Evolutionary conservation across 2,797 vertebrate species (phyloP), one percentile per base, ranked within the genome.

Genomic region (Anolis apletophallus): DNA sequence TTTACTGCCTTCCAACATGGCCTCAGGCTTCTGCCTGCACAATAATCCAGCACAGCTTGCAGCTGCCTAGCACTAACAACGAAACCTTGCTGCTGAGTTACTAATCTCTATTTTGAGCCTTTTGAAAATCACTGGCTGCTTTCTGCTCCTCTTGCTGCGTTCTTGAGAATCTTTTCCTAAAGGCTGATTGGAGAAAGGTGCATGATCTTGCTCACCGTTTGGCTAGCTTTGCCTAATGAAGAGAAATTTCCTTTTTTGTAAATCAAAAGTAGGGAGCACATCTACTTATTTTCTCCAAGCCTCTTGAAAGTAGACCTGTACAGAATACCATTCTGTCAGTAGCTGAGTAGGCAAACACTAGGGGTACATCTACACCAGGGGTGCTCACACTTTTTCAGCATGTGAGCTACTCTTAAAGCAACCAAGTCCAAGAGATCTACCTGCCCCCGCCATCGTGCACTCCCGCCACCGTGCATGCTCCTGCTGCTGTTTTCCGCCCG

Each of bases 1-100:
- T 46, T 81, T 87, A 87, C 94, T 95, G 95, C 95, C 95, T 95
- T 95, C 95, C 95, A 95, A 95, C 95, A 95, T 95, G 94, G 94
- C 85, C 91, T 89, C 90, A 92, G 90, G 93, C 93, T 92, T 85
- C 89, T 94, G 86, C 87, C 90, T 89, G 91, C 91, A 73, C 57
- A 64, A 55, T 61, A 73, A 72, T 83, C 68, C 11, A 36, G 46
- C 69, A 73, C 50, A 84, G 46, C 69, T 87, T 76, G 85, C 87
- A 68, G 85, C 87, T 94, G 77, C 92, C 90, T 91, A 88, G 81
- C 87, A 89, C 91, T 94, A 94, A 95, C 77, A 80, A 29, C 1
- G 54, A 90, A 86, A 69, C 90, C 88, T 55, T 93, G 75, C 88
- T 10, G 7, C 90, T 10, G 9, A 79, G 82, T 72, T 94, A 94